Evolutionary conservation across 1,140 invertebrate genomes (phyloP).

Genomic region (Dufourea novaeangliae): DNA sequence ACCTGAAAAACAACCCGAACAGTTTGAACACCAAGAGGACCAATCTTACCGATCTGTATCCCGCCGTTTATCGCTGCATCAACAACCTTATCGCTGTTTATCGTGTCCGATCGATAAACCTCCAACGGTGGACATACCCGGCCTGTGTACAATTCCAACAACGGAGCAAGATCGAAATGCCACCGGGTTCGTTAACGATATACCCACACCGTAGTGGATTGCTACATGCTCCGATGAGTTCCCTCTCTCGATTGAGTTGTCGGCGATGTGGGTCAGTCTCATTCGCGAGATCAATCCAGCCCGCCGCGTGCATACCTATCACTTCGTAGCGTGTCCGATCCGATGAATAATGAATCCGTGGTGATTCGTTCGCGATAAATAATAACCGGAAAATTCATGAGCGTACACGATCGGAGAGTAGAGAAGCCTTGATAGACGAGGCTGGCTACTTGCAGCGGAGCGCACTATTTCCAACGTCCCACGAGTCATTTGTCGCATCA

Average conservation of each 20-base stretch:
- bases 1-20: no score
- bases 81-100: background rate
- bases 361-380: slow-evolving; percentile 19
- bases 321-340: background rate
- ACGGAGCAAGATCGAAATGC: slow-evolving; percentile 1
- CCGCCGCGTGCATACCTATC: background rate
- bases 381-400: slow-evolving; percentile 18
- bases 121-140: background rate
- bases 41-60: no score
- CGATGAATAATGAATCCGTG: slow-evolving; percentile 38
- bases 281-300: slow-evolving; percentile 13
- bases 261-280: slow-evolving; percentile 13
- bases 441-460: background rate
- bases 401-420: background rate
- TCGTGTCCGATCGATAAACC: background rate
- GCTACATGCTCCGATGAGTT: slow-evolving; percentile 11
- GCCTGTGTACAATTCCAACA: background rate
- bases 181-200: background rate
- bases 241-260: slow-evolving; percentile 24
- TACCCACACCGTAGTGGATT: no score
- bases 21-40: no score
- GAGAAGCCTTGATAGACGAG: background rate
- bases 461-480: background rate
- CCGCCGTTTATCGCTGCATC: background rate
- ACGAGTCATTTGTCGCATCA: background rate